Percentiles rank a stretch among this genome's conserved stretches.
Evolutionary conservation across 2,888 invertebrate species (phyloP).

Genomic region (Scaptomyza parva): DNA sequence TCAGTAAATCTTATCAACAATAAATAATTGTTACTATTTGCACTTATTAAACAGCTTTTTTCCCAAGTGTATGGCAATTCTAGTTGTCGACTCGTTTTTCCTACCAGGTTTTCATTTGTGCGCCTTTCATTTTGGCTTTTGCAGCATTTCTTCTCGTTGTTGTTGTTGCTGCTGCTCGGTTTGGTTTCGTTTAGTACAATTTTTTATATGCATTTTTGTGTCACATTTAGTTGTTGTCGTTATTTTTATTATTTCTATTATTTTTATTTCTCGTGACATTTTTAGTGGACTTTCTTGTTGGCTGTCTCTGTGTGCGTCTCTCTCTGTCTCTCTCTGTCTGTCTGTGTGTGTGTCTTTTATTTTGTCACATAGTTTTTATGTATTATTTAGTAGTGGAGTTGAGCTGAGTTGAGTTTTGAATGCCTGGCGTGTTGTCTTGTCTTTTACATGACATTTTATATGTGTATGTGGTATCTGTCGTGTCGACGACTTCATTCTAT

Average conservation of each 20-base stretch:
- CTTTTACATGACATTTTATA: conserved; percentile 28
- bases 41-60: not conserved
- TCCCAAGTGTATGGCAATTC: not conserved
- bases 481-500: conserved; percentile 31
- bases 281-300: conserved; percentile 50
- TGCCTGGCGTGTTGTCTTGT: conserved; percentile 30
- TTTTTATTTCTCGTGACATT: conserved; percentile 71
- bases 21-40: no score
- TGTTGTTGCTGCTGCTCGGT: conserved; percentile 14
- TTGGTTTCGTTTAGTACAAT: conserved; percentile 42
- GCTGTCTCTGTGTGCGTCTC: conserved; percentile 37
- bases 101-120: conserved; percentile 46
- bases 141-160: conserved; percentile 8
- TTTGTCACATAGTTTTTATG: conserved; percentile 79
- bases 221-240: conserved; percentile 68
- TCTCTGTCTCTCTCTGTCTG: no score
- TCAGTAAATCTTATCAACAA: no score
- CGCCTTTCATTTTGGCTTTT: conserved; percentile 35
- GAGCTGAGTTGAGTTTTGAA: conserved; percentile 18
- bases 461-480: conserved; percentile 47
- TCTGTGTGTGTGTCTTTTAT: conserved; percentile 47
- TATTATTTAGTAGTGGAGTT: conserved; percentile 68
- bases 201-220: conserved; percentile 68
- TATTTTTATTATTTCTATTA: conserved; percentile 70
- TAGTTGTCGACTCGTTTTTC: conserved; percentile 26